A percentile compares a stretch with the other conserved stretches of the same genome.
Evolutionary conservation across 2,113 vertebrate genomes (phyloP).

Genomic region (Theristicus caerulescens): DNA sequence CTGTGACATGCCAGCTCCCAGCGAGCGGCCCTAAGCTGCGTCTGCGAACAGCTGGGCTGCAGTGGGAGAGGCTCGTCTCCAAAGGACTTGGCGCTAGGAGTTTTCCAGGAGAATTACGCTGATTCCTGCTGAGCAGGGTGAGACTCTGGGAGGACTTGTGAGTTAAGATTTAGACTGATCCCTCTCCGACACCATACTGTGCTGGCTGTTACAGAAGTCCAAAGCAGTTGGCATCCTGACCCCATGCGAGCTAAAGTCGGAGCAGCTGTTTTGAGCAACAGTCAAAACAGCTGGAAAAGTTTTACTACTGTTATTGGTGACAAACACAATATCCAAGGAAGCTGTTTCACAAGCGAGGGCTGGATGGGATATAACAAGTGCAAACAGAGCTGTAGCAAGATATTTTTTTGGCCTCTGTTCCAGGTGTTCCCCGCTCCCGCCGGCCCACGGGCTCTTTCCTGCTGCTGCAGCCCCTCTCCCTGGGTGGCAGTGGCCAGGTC

Average conservation of each 20-base stretch:
- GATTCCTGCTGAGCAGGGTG: background rate
- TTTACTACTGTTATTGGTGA: background rate
- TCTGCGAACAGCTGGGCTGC: background rate
- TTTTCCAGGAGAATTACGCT: background rate
- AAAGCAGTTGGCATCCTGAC: background rate
- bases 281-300: background rate
- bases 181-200: background rate
- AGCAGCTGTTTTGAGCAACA: background rate
- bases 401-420: background rate
- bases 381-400: background rate
- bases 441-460: background rate
- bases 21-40: rapidly evolving
- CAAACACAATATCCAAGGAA: background rate
- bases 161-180: background rate
- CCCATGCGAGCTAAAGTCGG: background rate
- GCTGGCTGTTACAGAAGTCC: too few relatives aligned
- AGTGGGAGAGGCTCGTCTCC: background rate
- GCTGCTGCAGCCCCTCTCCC: background rate
- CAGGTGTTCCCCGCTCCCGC: background rate
- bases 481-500: background rate
- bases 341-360: background rate
- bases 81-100: background rate
- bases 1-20: background rate
- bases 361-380: background rate
- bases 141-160: background rate